Percentiles rank a stretch among this genome's conserved stretches.
These are phyloP conservation scores for Caenorhabditis briggsae DNA, from an alignment of 1,140 invertebrate species.

Conservation along the genomic window DNA sequence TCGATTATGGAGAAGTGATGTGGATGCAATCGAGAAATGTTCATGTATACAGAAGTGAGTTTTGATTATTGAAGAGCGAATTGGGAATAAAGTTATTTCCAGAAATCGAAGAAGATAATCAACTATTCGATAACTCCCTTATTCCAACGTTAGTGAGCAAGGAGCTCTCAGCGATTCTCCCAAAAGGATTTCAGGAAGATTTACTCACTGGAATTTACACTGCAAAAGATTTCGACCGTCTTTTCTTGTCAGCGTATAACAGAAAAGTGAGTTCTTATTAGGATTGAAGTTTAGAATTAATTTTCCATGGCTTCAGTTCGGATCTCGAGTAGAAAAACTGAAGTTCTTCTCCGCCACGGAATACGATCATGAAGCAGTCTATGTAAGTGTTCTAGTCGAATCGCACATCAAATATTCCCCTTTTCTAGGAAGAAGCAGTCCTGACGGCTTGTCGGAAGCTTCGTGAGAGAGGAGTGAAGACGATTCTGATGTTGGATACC, in stretches of 20 bases:
- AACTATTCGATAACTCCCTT: constrained; percentile 27
- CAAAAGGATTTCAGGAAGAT: constrained; percentile 45
- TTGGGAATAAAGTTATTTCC: not conserved
- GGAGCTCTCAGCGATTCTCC: constrained; percentile 32
- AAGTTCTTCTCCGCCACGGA: constrained; percentile 50
- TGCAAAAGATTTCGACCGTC: constrained; percentile 40
- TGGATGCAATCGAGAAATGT: constrained; percentile 59
- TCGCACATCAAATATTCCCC: not conserved
- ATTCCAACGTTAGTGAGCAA: constrained; percentile 34
- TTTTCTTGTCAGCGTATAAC: constrained; percentile 32
- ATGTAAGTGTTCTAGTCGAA: constrained; percentile 17
- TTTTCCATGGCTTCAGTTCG: not conserved
- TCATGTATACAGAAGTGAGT: constrained; percentile 46
- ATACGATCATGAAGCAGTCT: constrained; percentile 55
- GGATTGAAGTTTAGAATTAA: not conserved
- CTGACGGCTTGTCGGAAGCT: constrained; percentile 36
- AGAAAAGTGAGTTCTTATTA: constrained; percentile 20
- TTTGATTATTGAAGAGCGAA: not conserved
- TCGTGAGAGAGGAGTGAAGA: constrained; percentile 39
- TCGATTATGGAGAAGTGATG: constrained; percentile 56
- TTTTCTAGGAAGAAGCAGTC: constrained; percentile 54
- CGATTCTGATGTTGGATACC: constrained; percentile 44
- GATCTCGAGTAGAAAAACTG: constrained; percentile 26
- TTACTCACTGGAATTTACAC: constrained; percentile 39
- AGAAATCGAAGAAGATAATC: constrained; percentile 50